These are phyloP conservation scores for Cyprinodon diabolis DNA, from an alignment of 2,797 vertebrate species.

Conservation along the genomic window DNA sequence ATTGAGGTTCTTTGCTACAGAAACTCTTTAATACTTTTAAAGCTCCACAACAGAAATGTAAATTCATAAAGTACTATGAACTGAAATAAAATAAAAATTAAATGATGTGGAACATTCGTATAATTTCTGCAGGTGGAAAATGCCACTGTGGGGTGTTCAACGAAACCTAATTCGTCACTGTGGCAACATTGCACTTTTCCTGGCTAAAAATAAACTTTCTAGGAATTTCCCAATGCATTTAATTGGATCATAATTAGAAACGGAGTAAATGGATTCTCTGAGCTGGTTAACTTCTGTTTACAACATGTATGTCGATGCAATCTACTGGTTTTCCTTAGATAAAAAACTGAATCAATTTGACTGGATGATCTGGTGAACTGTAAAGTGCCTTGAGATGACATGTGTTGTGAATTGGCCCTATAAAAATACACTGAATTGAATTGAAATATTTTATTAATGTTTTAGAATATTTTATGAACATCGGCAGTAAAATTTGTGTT, in stretches of 20 bases:
- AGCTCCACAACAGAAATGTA: background rate
- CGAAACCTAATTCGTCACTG: conserved; percentile 47
- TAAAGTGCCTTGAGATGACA: too few relatives aligned
- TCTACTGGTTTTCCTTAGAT: too few relatives aligned
- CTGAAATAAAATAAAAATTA: too few relatives aligned
- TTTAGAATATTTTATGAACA: too few relatives aligned
- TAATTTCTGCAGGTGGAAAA: conserved; percentile 42
- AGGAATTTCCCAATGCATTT: conserved; percentile 12
- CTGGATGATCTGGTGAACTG: too few relatives aligned
- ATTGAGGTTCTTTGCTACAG: background rate
- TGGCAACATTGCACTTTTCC: background rate
- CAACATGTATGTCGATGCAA: background rate
- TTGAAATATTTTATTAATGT: too few relatives aligned
- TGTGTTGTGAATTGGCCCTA: too few relatives aligned
- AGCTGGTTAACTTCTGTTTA: too few relatives aligned
- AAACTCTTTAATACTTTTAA: background rate
- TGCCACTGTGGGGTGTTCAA: conserved; percentile 4
- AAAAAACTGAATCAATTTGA: too few relatives aligned
- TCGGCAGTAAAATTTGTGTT: background rate
- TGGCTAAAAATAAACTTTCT: conserved; percentile 6
- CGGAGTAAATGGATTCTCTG: background rate
- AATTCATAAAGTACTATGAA: background rate
- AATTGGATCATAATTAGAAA: conserved; percentile 5
- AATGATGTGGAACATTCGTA: background rate
- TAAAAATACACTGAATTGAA: too few relatives aligned